Percentiles rank a stretch among this genome's conserved stretches.
These are phyloP conservation scores for Cepaea hortensis DNA, from an alignment of 2,888 invertebrate species.

Conservation along the genomic window DNA sequence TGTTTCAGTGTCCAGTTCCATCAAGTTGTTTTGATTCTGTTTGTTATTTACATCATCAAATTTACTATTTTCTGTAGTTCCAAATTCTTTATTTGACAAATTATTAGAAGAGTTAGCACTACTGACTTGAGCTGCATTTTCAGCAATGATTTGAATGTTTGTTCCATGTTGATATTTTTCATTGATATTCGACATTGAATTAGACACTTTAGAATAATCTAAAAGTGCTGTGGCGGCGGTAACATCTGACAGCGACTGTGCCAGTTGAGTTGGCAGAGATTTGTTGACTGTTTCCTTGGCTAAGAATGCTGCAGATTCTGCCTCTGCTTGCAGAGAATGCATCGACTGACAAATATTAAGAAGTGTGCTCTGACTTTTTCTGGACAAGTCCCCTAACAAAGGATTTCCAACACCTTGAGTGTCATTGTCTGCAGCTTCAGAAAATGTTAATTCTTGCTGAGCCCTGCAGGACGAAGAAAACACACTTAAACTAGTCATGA, in stretches of 20 bases:
- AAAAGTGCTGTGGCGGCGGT: neutral
- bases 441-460: slow-evolving; percentile 7
- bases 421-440: neutral
- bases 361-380: slow-evolving; percentile 10
- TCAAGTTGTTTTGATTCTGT: neutral
- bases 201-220: slow-evolving; percentile 1
- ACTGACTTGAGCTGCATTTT: neutral
- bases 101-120: neutral
- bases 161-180: neutral
- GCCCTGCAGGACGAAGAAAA: neutral
- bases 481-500: neutral
- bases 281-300: neutral
- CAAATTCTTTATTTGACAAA: neutral
- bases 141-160: neutral
- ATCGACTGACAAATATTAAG: slow-evolving; percentile 30
- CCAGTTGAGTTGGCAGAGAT: neutral
- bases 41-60: neutral
- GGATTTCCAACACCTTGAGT: neutral
- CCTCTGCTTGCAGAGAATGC: slow-evolving; percentile 35
- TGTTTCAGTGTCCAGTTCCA: neutral
- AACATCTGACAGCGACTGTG: slow-evolving; percentile 13
- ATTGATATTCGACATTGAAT: slow-evolving; percentile 6
- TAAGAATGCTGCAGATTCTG: slow-evolving; percentile 20
- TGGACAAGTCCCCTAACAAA: slow-evolving; percentile 5
- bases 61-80: neutral